Evolutionary conservation across 2,797 vertebrate species (phyloP), one percentile per base, ranked within the genome.

Genomic region (Halcyon leucocephala): DNA sequence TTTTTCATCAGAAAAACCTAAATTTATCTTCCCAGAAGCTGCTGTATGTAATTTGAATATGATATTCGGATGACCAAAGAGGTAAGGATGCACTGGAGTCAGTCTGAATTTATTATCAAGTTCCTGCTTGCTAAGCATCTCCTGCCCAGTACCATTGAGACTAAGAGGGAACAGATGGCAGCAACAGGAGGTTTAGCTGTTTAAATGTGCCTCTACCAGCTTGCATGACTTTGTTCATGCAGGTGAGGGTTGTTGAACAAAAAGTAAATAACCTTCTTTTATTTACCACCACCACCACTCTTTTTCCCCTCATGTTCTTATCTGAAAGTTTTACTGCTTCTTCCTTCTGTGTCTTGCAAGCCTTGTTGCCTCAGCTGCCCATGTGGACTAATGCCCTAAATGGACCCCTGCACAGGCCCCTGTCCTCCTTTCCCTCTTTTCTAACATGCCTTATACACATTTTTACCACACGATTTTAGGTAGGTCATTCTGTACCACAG

Each of bases 81-180:
- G 11, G 22, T 73, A 33, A 82, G 28, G 5, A 16, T 61, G 21
- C 24, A 39, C 6, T 29, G 61, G 77, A 67, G 31, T 79, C 1
- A 7, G 28, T 55, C 62, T 66, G 61, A 82, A 64, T 66, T 58
- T 61, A 54, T 67, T 54, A 33, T 19, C 7, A 11, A 35, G 49
- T 52, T 87, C 61, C 66, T 46, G 16, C 33, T 76, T 66, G 33
- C 49, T 33, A 64, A 28, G 28, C 29, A 21, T 18, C 39, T 60
- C 44, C 62, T 89, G 66, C 31, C 28, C 62, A 37, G 31, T 71
- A 87, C 12, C 18, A 19, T 25, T 55, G 65, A 46, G 55, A 62
- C 37, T 61, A n/a, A 67, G 33, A 78, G 18, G 52, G 37, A 94
- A 81, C 73, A 89, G 72, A 70, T 84, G 66, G 73, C n/a, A 87